Percentiles rank a stretch among this genome's conserved stretches.
These are phyloP conservation scores for Carterocephalus palaemon DNA, from an alignment of 2,888 invertebrate genomes.

Conservation along the genomic window DNA sequence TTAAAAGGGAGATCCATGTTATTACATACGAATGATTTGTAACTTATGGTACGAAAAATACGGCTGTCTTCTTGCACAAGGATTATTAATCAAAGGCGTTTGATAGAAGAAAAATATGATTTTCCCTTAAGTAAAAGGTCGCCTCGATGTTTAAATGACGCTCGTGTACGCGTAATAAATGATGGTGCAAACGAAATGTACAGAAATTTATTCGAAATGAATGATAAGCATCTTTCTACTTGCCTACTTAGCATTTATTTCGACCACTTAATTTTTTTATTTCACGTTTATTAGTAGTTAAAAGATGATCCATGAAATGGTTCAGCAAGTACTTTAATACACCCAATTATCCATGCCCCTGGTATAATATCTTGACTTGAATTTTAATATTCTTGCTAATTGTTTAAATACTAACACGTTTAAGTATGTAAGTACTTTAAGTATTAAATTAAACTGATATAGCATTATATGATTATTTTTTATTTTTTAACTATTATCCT, in stretches of 20 bases:
- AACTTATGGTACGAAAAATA: constrained; percentile 71
- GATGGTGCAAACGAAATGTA: constrained; percentile 28
- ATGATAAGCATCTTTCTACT: constrained; percentile 11
- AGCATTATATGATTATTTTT: not conserved
- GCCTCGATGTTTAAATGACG: constrained; percentile 42
- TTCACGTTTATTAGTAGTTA: no score
- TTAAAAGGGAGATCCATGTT: constrained; percentile 42
- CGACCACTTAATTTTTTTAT: no score
- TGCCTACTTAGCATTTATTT: not conserved
- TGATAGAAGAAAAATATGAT: constrained; percentile 63
- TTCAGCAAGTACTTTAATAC: no score
- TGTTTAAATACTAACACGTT: no score
- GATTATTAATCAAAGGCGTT: constrained; percentile 69
- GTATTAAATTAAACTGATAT: no score
- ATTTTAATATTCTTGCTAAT: no score
- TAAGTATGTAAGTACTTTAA: no score
- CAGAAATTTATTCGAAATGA: constrained; percentile 17
- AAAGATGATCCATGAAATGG: no score
- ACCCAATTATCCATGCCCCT: no score
- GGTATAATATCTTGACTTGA: no score
- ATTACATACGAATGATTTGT: constrained; percentile 61
- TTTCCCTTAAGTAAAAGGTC: constrained; percentile 48
- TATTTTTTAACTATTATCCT: not conserved
- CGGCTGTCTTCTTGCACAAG: constrained; percentile 53
- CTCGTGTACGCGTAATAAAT: constrained; percentile 40